Evolutionary conservation across 2,797 vertebrate species (phyloP).

Genomic region (Lophius americanus): DNA sequence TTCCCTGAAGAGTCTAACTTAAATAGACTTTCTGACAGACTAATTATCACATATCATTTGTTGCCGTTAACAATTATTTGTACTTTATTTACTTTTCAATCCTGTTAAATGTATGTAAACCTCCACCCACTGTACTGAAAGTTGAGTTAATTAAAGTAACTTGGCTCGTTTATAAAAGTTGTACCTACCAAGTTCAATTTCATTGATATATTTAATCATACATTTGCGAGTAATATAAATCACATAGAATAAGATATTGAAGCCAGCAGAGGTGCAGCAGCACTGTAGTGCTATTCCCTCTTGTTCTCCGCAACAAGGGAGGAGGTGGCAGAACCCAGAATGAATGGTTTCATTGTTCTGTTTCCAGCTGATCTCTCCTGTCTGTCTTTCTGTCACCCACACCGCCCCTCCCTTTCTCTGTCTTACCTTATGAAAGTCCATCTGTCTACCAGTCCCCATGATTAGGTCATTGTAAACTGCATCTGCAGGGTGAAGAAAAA

Average conservation of each 20-base stretch:
- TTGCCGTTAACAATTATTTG: too few relatives aligned
- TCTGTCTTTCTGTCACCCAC: not conserved
- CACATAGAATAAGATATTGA: not conserved
- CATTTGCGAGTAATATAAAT: too few relatives aligned
- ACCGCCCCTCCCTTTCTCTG: constrained; percentile 8
- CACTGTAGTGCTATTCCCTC: not conserved
- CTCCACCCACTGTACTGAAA: too few relatives aligned
- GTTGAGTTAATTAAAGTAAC: too few relatives aligned
- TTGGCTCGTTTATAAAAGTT: too few relatives aligned
- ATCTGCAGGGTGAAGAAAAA: constrained; percentile 65
- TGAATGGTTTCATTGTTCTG: constrained; percentile 54
- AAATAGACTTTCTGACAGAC: too few relatives aligned
- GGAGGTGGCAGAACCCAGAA: constrained; percentile 31
- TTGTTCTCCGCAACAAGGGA: constrained; percentile 15
- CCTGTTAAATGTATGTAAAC: too few relatives aligned
- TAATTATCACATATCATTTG: too few relatives aligned
- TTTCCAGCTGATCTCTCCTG: constrained; percentile 13
- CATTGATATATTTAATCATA: too few relatives aligned
- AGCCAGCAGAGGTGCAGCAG: constrained; percentile 6
- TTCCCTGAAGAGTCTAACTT: too few relatives aligned
- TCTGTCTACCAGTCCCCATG: constrained; percentile 46
- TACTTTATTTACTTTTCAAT: too few relatives aligned
- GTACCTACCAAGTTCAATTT: too few relatives aligned
- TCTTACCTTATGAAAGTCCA: constrained; percentile 68
- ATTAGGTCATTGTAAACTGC: constrained; percentile 53